phyloP scores from a whole-genome alignment of 2,113 vertebrate species.

The Andinoacara biseriatus region DNA sequence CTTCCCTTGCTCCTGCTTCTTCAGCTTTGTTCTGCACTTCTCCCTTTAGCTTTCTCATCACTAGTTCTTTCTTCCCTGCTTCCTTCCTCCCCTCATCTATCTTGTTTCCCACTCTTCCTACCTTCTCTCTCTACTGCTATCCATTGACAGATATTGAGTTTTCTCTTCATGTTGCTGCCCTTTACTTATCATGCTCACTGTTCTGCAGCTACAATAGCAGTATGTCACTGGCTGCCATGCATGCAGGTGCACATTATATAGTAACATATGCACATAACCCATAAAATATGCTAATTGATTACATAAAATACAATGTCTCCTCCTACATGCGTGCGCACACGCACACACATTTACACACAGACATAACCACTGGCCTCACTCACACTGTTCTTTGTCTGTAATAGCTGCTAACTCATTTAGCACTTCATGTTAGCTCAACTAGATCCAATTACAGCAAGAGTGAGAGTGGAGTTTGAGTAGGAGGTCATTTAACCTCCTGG shows the following conservation, averaged over 20 bases:
- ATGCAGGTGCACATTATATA: not conserved
- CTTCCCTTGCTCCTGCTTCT: not conserved
- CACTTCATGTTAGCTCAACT: conserved; percentile 72
- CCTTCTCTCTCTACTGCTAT: conserved; percentile 22
- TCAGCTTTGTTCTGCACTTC: not conserved
- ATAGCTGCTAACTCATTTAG: conserved; percentile 72
- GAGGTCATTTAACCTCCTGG: conserved; percentile 61
- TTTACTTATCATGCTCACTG: conserved; percentile 24
- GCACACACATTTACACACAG: conserved; percentile 1
- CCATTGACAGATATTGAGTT: conserved; percentile 61
- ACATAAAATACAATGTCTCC: not conserved
- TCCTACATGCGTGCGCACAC: not conserved
- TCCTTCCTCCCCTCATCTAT: conserved; percentile 10
- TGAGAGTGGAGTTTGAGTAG: conserved; percentile 55
- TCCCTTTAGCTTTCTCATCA: conserved; percentile 14
- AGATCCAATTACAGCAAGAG: conserved; percentile 70
- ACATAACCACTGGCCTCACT: conserved; percentile 56
- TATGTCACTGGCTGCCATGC: not conserved
- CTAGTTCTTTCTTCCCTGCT: conserved; percentile 2
- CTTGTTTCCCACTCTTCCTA: conserved; percentile 15
- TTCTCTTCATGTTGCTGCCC: conserved; percentile 49
- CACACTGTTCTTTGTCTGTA: conserved; percentile 58
- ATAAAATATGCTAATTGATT: not conserved
- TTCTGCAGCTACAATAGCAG: conserved; percentile 25
- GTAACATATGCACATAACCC: not conserved